Conservation (phyloP, 1,140 invertebrate species). For the Megalopta genalis region DNA sequence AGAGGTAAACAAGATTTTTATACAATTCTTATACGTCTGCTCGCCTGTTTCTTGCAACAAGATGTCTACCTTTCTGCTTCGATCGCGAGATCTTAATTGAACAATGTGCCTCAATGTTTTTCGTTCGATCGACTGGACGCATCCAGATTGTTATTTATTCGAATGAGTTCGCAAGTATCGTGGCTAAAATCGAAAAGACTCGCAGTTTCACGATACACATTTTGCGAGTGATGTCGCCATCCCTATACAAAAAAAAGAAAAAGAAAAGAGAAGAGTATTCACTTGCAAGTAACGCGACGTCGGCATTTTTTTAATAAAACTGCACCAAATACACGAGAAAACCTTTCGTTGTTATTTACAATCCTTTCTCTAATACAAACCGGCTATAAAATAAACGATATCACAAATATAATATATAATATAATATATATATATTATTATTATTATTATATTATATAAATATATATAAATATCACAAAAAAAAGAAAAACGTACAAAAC, state of each 20-base stretch:
- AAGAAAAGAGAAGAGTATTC: neutral
- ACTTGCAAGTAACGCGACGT: conserved; percentile 19
- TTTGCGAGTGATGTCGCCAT: neutral
- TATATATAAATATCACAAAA: too few relatives aligned
- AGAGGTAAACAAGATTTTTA: neutral
- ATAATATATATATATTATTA: too few relatives aligned
- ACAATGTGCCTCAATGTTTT: neutral
- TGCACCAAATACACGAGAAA: conserved; percentile 16
- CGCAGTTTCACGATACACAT: neutral
- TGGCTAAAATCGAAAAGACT: neutral
- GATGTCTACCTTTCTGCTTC: neutral
- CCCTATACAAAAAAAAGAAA: too few relatives aligned
- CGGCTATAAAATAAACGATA: neutral
- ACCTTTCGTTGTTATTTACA: neutral
- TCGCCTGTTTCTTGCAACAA: neutral
- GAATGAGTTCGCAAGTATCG: neutral
- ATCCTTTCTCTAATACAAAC: neutral
- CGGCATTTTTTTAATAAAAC: conserved; percentile 37
- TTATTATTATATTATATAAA: too few relatives aligned
- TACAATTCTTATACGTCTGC: neutral
- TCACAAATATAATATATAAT: too few relatives aligned
- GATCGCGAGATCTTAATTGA: neutral
- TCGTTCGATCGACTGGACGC: neutral
- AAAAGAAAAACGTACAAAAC: too few relatives aligned
- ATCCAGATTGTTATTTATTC: neutral